Evolutionary conservation across 1,140 invertebrate genomes (phyloP).

Genomic region (Drosophila pandora): DNA sequence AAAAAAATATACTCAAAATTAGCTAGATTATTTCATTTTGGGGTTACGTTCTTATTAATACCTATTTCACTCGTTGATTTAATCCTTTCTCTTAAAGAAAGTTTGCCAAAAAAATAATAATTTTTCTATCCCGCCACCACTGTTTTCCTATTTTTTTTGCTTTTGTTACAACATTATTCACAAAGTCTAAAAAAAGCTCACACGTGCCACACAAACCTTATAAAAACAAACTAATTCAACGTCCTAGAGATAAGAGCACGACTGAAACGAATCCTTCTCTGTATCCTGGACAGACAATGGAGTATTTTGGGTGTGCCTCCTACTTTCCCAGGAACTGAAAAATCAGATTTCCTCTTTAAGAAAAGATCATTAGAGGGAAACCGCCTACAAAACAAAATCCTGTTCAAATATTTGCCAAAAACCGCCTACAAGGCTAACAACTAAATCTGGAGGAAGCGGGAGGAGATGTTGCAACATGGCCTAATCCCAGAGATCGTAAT

Average conservation of each 20-base stretch:
- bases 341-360: conserved; percentile 23
- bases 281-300: conserved; percentile 24
- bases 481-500: conserved; percentile 67
- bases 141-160: neutral
- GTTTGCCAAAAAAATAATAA: neutral
- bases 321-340: conserved; percentile 45
- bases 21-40: too few relatives aligned
- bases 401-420: conserved; percentile 63
- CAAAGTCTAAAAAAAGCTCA: neutral
- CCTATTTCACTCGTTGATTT: too few relatives aligned
- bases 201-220: neutral
- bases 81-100: too few relatives aligned
- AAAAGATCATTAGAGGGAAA: conserved; percentile 57
- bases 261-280: neutral
- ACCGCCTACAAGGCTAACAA: conserved; percentile 25
- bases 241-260: conserved; percentile 5
- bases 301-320: conserved; percentile 22
- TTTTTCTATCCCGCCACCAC: neutral
- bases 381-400: conserved; percentile 37
- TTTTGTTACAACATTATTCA: conserved; percentile 6
- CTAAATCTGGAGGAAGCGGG: conserved; percentile 41
- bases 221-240: conserved; percentile 7
- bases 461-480: conserved; percentile 73
- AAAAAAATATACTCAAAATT: neutral
- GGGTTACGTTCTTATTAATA: too few relatives aligned